Conservation (phyloP, 2,888 invertebrate genomes). For the Scaptomyza flava region DNA sequence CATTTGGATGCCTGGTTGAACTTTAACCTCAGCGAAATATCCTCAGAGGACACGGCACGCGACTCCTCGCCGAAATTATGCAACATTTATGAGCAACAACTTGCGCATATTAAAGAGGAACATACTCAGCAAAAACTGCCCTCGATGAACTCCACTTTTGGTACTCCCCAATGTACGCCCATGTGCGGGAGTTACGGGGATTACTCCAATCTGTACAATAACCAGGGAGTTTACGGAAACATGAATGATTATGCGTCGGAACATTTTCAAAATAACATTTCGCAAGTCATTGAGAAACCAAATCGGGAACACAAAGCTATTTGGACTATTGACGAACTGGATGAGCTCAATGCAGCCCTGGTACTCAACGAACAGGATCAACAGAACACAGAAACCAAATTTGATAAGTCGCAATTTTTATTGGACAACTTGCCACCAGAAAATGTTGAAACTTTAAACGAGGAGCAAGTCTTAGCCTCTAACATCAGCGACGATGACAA, state of each 20-base stretch:
- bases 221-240: constrained; percentile 42
- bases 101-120: constrained; percentile 32
- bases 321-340: constrained; percentile 83
- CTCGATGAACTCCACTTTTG: constrained; percentile 83
- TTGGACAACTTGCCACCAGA: constrained; percentile 43
- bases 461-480: constrained; percentile 19
- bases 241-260: constrained; percentile 72
- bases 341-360: constrained; percentile 69
- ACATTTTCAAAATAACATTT: constrained; percentile 80
- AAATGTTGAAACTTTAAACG: not conserved
- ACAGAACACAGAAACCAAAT: not conserved
- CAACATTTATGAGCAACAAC: constrained; percentile 61
- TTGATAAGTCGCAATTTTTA: constrained; percentile 6
- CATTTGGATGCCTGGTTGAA: constrained; percentile 84
- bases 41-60: constrained; percentile 23
- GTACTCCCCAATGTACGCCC: constrained; percentile 78
- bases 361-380: constrained; percentile 34
- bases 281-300: constrained; percentile 75
- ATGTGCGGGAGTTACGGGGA: constrained; percentile 65
- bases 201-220: constrained; percentile 56
- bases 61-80: constrained; percentile 68
- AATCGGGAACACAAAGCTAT: constrained; percentile 84
- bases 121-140: constrained; percentile 71
- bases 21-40: constrained; percentile 75
- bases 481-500: constrained; percentile 49